Evolutionary conservation across 2,888 invertebrate species (phyloP).

Genomic region (Acrocera orbiculus): DNA sequence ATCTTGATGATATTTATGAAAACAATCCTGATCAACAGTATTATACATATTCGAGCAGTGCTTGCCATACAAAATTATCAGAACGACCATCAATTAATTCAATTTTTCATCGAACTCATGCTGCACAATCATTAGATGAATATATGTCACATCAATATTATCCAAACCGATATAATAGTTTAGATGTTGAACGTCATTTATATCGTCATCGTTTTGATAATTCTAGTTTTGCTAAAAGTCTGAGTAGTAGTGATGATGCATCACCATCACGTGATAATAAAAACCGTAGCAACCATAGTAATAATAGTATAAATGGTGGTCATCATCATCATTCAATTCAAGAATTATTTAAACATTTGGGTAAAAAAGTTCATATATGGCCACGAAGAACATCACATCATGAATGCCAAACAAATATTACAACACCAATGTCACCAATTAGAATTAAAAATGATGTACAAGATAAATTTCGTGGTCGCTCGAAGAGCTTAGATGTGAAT

Average conservation of each 20-base stretch:
- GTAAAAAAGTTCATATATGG: constrained; percentile 58
- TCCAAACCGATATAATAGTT: constrained; percentile 7
- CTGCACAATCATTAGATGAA: constrained; percentile 25
- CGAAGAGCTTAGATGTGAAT: constrained; percentile 56
- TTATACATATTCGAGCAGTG: constrained; percentile 30
- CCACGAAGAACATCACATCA: constrained; percentile 39
- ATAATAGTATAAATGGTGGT: constrained; percentile 19
- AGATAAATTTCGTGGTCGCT: constrained; percentile 55
- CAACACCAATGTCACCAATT: constrained; percentile 25
- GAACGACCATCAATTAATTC: constrained; percentile 28
- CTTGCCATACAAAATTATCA: constrained; percentile 17
- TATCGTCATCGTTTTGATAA: constrained; percentile 27
- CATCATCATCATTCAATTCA: constrained; percentile 56
- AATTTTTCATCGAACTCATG: constrained; percentile 27
- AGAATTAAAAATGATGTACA: constrained; percentile 34
- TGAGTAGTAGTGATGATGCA: constrained; percentile 19
- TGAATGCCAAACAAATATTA: constrained; percentile 18
- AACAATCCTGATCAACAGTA: constrained; percentile 24
- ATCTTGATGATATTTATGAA: constrained; percentile 31
- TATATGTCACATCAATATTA: constrained; percentile 14
- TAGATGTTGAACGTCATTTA: constrained; percentile 10
- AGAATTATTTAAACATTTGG: constrained; percentile 56
- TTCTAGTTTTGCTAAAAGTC: constrained; percentile 24
- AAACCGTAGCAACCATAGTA: constrained; percentile 14
- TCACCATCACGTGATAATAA: constrained; percentile 15